Evolutionary conservation across 2,113 vertebrate genomes (phyloP).

Genomic region (Taurulus bubalis): DNA sequence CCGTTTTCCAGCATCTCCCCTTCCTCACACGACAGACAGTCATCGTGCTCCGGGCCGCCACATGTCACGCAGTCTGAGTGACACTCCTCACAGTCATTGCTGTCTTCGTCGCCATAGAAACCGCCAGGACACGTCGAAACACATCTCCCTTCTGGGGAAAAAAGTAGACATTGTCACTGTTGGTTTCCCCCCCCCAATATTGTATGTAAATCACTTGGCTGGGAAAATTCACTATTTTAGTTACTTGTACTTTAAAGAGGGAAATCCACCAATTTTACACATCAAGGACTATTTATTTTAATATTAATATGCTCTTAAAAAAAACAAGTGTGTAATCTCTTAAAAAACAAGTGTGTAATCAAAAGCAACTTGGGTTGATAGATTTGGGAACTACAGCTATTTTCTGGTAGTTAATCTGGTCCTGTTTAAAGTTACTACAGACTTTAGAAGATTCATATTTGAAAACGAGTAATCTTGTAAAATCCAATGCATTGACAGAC

Average conservation of each 20-base stretch:
- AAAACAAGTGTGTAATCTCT: too few species aligned
- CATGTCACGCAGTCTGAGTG: conserved; percentile 86
- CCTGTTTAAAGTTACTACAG: neutral
- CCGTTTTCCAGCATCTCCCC: conserved; percentile 70
- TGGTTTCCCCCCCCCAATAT: neutral
- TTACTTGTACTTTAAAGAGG: neutral
- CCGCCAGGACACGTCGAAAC: conserved; percentile 75
- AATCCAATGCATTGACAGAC: neutral
- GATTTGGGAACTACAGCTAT: neutral
- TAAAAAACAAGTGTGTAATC: neutral
- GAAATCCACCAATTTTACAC: neutral
- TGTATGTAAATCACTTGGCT: neutral
- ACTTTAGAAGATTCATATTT: neutral
- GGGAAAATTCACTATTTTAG: neutral
- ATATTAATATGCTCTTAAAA: too few species aligned
- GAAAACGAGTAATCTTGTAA: neutral
- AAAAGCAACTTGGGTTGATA: neutral
- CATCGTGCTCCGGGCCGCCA: conserved; percentile 72
- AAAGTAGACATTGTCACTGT: neutral
- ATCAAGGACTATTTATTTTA: neutral
- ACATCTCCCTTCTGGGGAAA: conserved; percentile 78
- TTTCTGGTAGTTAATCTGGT: neutral
- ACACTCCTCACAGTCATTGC: conserved; percentile 89
- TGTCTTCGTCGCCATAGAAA: conserved; percentile 81
- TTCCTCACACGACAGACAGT: conserved; percentile 84